Evolutionary conservation across 1,140 invertebrate species (phyloP).

Genomic region (Zelostemma sp.): DNA sequence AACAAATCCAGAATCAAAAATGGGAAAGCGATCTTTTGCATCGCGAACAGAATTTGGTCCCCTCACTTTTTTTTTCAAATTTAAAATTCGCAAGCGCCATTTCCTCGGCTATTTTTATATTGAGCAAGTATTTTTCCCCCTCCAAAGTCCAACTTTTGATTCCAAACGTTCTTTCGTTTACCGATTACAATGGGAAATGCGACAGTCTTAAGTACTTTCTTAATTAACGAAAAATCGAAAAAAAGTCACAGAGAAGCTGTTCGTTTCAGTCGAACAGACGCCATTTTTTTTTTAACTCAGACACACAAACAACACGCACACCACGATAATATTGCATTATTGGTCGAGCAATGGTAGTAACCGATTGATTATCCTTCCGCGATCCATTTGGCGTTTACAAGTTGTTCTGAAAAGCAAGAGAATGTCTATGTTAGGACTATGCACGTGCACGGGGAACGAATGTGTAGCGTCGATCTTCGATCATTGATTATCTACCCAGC

Average conservation of each 20-base stretch:
- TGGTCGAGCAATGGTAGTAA: slow-evolving; percentile 56
- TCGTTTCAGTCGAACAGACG: neutral
- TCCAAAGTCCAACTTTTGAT: too few species aligned
- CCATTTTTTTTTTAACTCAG: neutral
- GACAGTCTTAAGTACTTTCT: too few species aligned
- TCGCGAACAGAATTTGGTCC: too few species aligned
- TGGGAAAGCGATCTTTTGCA: neutral
- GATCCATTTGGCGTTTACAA: slow-evolving; percentile 62
- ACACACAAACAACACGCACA: slow-evolving; percentile 41
- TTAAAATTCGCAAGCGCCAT: neutral
- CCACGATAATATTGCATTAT: slow-evolving; percentile 51
- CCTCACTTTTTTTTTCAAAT: neutral
- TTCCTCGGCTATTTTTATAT: neutral
- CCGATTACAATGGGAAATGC: too few species aligned
- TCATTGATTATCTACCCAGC: slow-evolving; percentile 42
- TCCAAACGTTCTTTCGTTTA: too few species aligned
- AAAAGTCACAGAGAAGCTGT: slow-evolving; percentile 6
- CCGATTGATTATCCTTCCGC: slow-evolving; percentile 58
- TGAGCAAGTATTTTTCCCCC: too few species aligned
- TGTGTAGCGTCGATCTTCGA: slow-evolving; percentile 34
- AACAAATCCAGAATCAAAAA: slow-evolving; percentile 3
- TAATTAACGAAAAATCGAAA: neutral
- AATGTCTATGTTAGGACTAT: slow-evolving; percentile 54
- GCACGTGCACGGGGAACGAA: slow-evolving; percentile 37
- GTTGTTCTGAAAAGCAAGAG: slow-evolving; percentile 65